Evolutionary conservation across 1,140 invertebrate species (phyloP).

Genomic region (Drosophila santomea): DNA sequence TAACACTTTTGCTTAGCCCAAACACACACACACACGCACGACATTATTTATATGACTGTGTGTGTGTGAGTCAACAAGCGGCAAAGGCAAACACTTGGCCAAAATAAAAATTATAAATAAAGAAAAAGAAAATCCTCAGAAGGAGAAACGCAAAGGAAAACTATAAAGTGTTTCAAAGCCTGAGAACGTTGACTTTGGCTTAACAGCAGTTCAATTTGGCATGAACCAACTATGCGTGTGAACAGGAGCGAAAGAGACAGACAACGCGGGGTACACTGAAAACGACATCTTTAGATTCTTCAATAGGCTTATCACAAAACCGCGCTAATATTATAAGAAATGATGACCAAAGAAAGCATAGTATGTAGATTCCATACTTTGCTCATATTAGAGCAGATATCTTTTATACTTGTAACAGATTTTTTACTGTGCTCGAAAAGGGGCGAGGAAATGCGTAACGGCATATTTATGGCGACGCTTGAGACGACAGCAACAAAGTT

Average conservation of each 20-base stretch:
- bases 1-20: conserved; percentile 76
- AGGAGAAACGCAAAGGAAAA: conserved; percentile 41
- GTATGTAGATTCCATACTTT: too few relatives aligned
- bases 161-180: conserved; percentile 74
- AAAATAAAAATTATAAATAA: conserved; percentile 26
- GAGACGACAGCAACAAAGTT: conserved; percentile 45
- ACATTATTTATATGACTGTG: conserved; percentile 53
- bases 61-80: conserved; percentile 61
- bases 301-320: not conserved
- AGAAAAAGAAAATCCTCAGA: conserved; percentile 32
- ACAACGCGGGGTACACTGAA: not conserved
- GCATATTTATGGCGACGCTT: conserved; percentile 54
- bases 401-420: too few relatives aligned
- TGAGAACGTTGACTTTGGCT: conserved; percentile 61
- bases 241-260: conserved; percentile 34
- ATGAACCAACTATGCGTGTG: conserved; percentile 62
- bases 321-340: too few relatives aligned
- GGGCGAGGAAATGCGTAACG: conserved; percentile 39
- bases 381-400: not conserved
- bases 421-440: not conserved
- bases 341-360: too few relatives aligned
- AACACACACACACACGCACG: conserved; percentile 40
- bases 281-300: too few relatives aligned
- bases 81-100: conserved; percentile 71
- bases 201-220: conserved; percentile 70